Evolutionary conservation across 2,888 invertebrate species (phyloP).

Genomic region (Nomada hirtipes): DNA sequence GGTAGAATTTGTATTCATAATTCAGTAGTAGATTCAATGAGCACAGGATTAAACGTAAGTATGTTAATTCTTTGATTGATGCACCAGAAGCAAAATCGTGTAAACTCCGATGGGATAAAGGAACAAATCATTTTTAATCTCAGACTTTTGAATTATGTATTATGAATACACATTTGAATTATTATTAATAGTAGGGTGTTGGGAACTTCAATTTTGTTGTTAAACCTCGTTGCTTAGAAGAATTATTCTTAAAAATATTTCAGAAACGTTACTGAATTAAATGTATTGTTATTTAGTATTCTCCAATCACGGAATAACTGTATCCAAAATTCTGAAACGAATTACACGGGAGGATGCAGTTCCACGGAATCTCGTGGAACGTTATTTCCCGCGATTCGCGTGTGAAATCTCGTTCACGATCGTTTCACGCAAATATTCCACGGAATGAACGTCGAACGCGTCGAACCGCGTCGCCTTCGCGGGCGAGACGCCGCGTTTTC

Average conservation of each 20-base stretch:
- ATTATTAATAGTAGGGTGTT: too few species aligned
- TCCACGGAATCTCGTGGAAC: neutral
- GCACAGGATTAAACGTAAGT: too few species aligned
- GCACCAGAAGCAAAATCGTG: neutral
- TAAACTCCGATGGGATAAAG: neutral
- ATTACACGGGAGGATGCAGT: neutral
- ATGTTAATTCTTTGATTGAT: neutral
- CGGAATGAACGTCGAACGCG: slow-evolving; percentile 37
- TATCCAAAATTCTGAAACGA: neutral
- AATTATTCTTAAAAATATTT: too few species aligned
- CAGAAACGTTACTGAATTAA: too few species aligned
- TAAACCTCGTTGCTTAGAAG: too few species aligned
- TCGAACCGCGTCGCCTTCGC: slow-evolving; percentile 29
- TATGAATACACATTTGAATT: too few species aligned
- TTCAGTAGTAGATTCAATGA: too few species aligned
- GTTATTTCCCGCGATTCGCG: slow-evolving; percentile 7
- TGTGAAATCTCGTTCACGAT: slow-evolving; percentile 3
- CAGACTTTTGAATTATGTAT: neutral
- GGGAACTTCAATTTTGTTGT: neutral
- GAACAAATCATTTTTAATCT: neutral
- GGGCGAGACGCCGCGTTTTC: slow-evolving; percentile 36
- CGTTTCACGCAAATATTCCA: slow-evolving; percentile 8
- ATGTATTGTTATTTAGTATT: too few species aligned
- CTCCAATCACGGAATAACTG: neutral
- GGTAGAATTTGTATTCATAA: too few species aligned